Base-by-base conservation (phyloP, 2,888 invertebrate species). In the Spodoptera exigua region DNA sequence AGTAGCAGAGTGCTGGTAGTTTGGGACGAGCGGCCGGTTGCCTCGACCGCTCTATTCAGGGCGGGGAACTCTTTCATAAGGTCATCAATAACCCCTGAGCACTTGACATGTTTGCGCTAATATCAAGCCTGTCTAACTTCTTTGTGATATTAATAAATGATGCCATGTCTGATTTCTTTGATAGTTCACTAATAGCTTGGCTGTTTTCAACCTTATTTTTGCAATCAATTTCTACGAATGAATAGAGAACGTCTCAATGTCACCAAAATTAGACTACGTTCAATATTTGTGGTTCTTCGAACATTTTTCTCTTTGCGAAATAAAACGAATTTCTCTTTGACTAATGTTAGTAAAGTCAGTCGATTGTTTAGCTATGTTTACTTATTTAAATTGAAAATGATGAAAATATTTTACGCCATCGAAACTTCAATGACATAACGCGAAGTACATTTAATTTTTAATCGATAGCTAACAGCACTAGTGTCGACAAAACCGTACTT, bases 11-110 rank as follows among this genome's bases (percentile, higher is more conserved):
- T 99, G 90, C 97, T 97, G 80, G 96, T 99, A 78, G 98, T 95
- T 83, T 95, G 97, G 49, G 93, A 99, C 99, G 0, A 98, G 98
- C 14, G 99, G 99, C 0, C 95, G 98, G 72, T 96, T 97, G 98
- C 80, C 95, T 99, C 72, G 98, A 98, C 85, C 96, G 97, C 83
- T 98, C 97, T 70, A 99, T 99, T 85, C 97, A 92, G 68, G 99
- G 99, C 49, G 99, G 99, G 45, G 99, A 99, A 90, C 96, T 99
- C 58, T 99, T 99, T 92, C 98, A 98, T 90, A 98, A 99, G 14
- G 97, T 99, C 82, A 97, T 99, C 78, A 98, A 98, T 88, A 99
- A 99, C 95, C 98, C 57, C 99, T 99, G 91, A 95, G 57, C 37
- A 59, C 62, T 62, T 62, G 70, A 74, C 70, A 56, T 56, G 58